These are phyloP conservation scores for Fragum fragum DNA, from an alignment of 2,888 invertebrate genomes.

Conservation along the genomic window DNA sequence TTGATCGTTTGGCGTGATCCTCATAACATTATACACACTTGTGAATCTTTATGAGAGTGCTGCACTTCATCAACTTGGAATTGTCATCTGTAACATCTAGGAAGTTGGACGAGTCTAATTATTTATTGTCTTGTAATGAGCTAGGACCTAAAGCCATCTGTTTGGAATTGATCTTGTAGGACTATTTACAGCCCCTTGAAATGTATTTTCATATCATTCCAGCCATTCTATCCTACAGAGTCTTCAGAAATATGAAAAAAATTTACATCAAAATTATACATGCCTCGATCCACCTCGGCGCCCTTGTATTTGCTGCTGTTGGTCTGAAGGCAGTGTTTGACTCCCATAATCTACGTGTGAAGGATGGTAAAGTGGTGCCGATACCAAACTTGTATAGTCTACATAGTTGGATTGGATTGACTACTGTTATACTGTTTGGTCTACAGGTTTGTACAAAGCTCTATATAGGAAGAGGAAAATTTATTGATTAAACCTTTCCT, in stretches of 20 bases:
- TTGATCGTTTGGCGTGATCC: too few relatives aligned
- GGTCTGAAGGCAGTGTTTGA: constrained; percentile 94
- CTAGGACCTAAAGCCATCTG: too few relatives aligned
- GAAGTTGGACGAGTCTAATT: too few relatives aligned
- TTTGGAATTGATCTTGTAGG: too few relatives aligned
- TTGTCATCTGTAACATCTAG: too few relatives aligned
- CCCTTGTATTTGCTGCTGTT: constrained; percentile 91
- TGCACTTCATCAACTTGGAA: too few relatives aligned
- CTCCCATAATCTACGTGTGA: constrained; percentile 89
- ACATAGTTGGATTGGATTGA: constrained; percentile 94
- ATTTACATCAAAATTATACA: constrained; percentile 92
- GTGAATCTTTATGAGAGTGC: too few relatives aligned
- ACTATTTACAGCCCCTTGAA: too few relatives aligned
- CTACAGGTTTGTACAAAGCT: constrained; percentile 91
- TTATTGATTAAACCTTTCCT: too few relatives aligned
- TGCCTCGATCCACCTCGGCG: constrained; percentile 90
- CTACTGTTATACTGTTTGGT: constrained; percentile 91
- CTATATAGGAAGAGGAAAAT: too few relatives aligned
- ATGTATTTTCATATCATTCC: constrained; percentile 59
- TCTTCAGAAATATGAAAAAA: constrained; percentile 92
- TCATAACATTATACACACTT: too few relatives aligned
- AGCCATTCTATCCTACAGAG: constrained; percentile 94
- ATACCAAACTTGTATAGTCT: constrained; percentile 89
- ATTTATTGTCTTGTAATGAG: too few relatives aligned
- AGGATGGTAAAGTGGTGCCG: constrained; percentile 61